phyloP scores from a whole-genome alignment of 2,113 vertebrate species.

The Ptilonorhynchus violaceus region DNA sequence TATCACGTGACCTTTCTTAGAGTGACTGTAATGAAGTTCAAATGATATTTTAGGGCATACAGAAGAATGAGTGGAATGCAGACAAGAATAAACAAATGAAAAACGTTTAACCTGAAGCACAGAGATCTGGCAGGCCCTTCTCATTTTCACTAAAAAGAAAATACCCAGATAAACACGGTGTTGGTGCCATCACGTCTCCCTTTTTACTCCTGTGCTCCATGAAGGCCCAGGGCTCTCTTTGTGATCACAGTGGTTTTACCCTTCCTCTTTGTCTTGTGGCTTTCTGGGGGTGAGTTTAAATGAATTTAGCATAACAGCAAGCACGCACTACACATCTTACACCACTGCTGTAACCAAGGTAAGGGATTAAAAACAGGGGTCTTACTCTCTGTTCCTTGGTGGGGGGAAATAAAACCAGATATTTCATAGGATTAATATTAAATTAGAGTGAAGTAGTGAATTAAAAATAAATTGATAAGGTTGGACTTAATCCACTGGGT shows the following conservation, averaged over 20 bases:
- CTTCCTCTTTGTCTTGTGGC: neutral
- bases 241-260: neutral
- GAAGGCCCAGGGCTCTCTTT: neutral
- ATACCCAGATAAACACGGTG: neutral
- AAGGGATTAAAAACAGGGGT: neutral
- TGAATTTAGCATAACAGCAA: neutral
- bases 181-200: neutral
- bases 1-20: neutral
- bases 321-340: neutral
- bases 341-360: neutral
- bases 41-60: slow-evolving; percentile 24
- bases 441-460: neutral
- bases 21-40: slow-evolving; percentile 1
- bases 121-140: slow-evolving; percentile 14
- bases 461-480: neutral
- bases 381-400: neutral
- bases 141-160: slow-evolving; percentile 3
- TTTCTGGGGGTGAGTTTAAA: neutral
- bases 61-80: slow-evolving; percentile 45
- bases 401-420: neutral
- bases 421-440: neutral
- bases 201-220: neutral
- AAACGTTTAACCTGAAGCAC: slow-evolving; percentile 30
- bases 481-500: neutral
- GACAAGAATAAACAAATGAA: slow-evolving; percentile 49